Percentiles rank a stretch among this genome's conserved stretches.
phyloP scores from a whole-genome alignment of 2,888 invertebrate species.

The Malthinus seriepunctatus region DNA sequence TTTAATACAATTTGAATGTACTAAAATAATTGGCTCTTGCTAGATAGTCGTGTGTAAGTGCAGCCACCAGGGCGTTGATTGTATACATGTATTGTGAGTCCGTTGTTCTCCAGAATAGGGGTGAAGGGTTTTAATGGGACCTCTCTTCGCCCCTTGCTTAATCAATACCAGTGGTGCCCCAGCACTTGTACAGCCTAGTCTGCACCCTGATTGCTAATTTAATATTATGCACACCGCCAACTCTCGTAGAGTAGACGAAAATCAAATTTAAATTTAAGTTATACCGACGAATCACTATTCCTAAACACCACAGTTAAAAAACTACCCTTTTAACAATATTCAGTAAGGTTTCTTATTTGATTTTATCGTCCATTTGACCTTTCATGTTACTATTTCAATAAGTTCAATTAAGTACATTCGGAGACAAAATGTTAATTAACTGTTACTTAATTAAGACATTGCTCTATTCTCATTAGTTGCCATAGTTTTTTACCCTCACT shows the following conservation, averaged over 20 bases:
- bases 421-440: too few species aligned
- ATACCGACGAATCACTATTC: conserved; percentile 39
- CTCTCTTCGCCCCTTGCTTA: conserved; percentile 37
- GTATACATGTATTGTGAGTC: conserved; percentile 36
- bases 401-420: too few species aligned
- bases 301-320: too few species aligned
- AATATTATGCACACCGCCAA: conserved; percentile 55
- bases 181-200: conserved; percentile 31
- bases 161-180: conserved; percentile 38
- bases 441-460: too few species aligned
- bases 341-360: too few species aligned
- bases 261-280: conserved; percentile 61
- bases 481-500: too few species aligned
- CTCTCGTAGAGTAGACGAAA: conserved; percentile 54
- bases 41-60: conserved; percentile 34
- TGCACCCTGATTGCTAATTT: conserved; percentile 53
- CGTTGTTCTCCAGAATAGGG: conserved; percentile 34
- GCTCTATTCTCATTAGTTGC: too few species aligned
- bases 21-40: conserved; percentile 23
- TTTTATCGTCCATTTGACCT: too few species aligned
- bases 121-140: conserved; percentile 40
- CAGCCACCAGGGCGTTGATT: conserved; percentile 32
- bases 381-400: too few species aligned
- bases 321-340: too few species aligned
- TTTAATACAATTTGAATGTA: conserved; percentile 1